These are phyloP conservation scores for Coenonympha arcania DNA, from an alignment of 2,888 invertebrate species.

Conservation along the genomic window DNA sequence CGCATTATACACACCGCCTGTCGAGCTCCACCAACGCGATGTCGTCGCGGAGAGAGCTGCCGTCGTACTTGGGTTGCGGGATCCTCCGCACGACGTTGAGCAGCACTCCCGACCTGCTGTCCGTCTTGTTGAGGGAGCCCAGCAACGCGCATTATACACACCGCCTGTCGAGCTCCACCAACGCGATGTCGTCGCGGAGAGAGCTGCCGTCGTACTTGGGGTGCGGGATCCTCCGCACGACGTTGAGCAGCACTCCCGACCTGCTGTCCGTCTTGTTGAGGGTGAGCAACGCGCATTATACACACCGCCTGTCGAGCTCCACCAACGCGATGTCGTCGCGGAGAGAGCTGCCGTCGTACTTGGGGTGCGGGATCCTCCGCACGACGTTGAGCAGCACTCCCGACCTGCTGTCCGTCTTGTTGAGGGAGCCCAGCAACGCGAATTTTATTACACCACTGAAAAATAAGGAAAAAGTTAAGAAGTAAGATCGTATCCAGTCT, in stretches of 20 bases:
- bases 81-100: conserved; percentile 14
- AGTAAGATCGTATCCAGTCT: too few species aligned
- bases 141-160: conserved; percentile 19
- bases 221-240: conserved; percentile 10
- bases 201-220: background rate
- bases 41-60: conserved; percentile 10
- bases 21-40: conserved; percentile 25
- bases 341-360: background rate
- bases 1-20: conserved; percentile 18
- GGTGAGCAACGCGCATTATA: conserved; percentile 18
- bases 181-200: conserved; percentile 22
- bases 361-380: background rate
- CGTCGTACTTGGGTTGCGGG: conserved; percentile 5
- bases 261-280: conserved; percentile 18
- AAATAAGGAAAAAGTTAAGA: too few species aligned
- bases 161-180: conserved; percentile 23
- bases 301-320: conserved; percentile 22
- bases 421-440: conserved; percentile 17
- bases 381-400: conserved; percentile 21
- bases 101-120: conserved; percentile 15
- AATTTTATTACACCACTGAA: conserved; percentile 7
- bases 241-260: conserved; percentile 15
- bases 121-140: conserved; percentile 18
- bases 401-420: conserved; percentile 15
- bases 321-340: conserved; percentile 24